Evolutionary conservation across 2,113 vertebrate species (phyloP).

Genomic region (Gracilinanus agilis): DNA sequence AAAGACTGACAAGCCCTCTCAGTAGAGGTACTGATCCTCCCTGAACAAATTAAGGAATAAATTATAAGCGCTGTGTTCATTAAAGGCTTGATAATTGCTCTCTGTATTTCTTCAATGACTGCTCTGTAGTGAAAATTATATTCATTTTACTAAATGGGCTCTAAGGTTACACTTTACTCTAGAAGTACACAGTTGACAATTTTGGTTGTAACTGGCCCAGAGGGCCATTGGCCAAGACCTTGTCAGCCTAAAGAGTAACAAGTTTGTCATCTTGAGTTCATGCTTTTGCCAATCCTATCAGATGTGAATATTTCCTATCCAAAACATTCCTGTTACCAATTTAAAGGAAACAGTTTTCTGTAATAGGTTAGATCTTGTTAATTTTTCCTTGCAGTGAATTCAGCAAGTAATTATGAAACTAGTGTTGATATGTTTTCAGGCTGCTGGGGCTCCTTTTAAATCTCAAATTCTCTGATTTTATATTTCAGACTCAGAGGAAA

Average conservation of each 20-base stretch:
- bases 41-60: not conserved
- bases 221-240: not conserved
- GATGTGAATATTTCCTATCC: not conserved
- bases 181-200: not conserved
- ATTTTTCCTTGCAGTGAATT: not conserved
- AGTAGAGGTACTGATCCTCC: too few species aligned
- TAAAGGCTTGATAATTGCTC: not conserved
- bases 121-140: not conserved
- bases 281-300: not conserved
- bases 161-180: not conserved
- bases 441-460: not conserved
- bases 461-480: not conserved
- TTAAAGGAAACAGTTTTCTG: not conserved
- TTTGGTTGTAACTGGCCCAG: not conserved
- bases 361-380: not conserved
- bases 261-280: not conserved
- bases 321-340: not conserved
- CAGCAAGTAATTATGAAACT: not conserved
- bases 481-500: not conserved
- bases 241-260: not conserved
- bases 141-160: not conserved
- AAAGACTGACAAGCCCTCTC: too few species aligned
- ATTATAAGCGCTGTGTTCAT: not conserved
- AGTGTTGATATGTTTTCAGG: not conserved
- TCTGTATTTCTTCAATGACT: not conserved